Evolutionary conservation across 1,140 invertebrate species (phyloP), one percentile per base, ranked within the genome.

Genomic region (Drosophila dunni): DNA sequence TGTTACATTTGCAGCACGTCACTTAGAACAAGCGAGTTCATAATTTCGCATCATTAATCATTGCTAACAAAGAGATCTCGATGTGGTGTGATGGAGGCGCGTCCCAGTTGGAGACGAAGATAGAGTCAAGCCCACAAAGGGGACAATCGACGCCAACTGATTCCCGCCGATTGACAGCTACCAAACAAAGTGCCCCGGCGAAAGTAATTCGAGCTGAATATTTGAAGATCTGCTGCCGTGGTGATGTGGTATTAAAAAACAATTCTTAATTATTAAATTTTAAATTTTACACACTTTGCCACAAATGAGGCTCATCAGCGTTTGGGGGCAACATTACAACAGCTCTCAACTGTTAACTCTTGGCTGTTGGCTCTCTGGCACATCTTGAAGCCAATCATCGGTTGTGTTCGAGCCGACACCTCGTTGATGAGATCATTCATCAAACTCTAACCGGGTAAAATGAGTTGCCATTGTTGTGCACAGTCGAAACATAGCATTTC

Each of bases 381-480:
- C 58, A 63, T 63, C 44, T 73, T 57, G 57, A 15, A 68, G 67
- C 71, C 75, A 78, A 82, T 86, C 82, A 81, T 81, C 80, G 82
- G 45, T 42, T 73, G 70, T 74, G 70, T 78, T 83, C 69, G 63
- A 63, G 69, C 78, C 83, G 83, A 88, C 83, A 88, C 83, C 89
- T 91, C 84, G 75, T 73, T 91, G 90, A 91, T 91, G 90, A 90
- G 89, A 91, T 91, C 90, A 91, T 91, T 91, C 90, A 91, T 91
- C 90, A 91, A 86, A 75, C 65, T 76, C 51, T 67, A 83, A 81
- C 67, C 83, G 65, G 88, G 72, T 78, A 57, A 91, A 91, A 91
- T 89, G 89, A 91, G 84, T 91, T 89, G 77, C 89, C 79, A 91
- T 91, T 91, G 89, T 91, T 85, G 57, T 50, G 44, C 45, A 8